phyloP scores from a whole-genome alignment of 2,888 invertebrate genomes.

The Cryptus viduatorius region DNA sequence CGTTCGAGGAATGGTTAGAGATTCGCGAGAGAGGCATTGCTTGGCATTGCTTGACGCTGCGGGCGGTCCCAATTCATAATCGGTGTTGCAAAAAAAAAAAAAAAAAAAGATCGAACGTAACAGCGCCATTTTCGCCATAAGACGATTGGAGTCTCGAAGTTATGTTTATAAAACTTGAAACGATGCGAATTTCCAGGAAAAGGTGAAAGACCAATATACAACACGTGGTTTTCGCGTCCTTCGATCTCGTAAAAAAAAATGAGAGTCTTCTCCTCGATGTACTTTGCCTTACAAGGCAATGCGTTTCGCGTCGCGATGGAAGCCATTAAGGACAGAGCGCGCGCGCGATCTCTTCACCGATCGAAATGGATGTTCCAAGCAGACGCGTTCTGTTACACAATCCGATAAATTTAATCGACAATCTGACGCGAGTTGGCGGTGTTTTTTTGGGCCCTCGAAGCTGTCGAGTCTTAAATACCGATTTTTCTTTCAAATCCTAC shows the following conservation, averaged over 20 bases:
- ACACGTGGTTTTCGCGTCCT: conserved; percentile 4
- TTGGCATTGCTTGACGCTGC: conserved; percentile 37
- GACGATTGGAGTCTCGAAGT: conserved; percentile 13
- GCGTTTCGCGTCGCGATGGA: conserved; percentile 38
- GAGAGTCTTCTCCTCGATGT: conserved; percentile 34
- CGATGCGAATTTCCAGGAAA: conserved; percentile 8
- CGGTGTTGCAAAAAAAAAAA: not conserved
- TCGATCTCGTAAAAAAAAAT: not conserved
- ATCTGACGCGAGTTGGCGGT: conserved; percentile 3
- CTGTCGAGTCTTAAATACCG: no score
- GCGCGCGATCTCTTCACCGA: conserved; percentile 35
- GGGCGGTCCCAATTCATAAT: conserved; percentile 58
- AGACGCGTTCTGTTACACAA: conserved; percentile 36
- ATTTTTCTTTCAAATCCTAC: not conserved
- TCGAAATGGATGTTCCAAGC: conserved; percentile 22
- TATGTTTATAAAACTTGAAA: conserved; percentile 14
- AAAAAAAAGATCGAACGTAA: not conserved
- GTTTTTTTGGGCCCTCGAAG: conserved; percentile 5
- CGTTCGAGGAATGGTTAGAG: conserved; percentile 32
- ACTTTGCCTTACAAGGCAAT: conserved; percentile 61
- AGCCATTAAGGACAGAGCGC: conserved; percentile 39
- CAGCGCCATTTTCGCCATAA: not conserved
- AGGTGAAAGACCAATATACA: conserved; percentile 31
- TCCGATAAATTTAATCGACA: conserved; percentile 8
- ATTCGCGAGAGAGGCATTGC: conserved; percentile 40